phyloP scores from a whole-genome alignment of 2,113 vertebrate species.

The Numenius arquata region DNA sequence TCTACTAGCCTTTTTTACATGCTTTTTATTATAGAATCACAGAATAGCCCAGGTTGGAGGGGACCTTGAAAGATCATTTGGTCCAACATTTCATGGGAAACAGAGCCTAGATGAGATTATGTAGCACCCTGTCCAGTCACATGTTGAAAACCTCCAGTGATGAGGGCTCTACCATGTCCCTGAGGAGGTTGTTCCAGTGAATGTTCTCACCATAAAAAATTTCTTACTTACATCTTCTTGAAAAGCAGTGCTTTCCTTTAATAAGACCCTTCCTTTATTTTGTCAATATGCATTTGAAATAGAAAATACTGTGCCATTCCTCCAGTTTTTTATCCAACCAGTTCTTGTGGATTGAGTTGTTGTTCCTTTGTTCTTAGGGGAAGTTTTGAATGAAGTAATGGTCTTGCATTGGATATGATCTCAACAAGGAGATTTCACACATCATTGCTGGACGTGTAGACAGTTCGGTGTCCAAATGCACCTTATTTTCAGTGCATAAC shows the following conservation, averaged over 20 bases:
- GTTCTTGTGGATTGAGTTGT: neutral
- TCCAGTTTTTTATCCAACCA: neutral
- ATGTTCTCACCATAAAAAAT: neutral
- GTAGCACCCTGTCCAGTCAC: neutral
- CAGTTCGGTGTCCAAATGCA: neutral
- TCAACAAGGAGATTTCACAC: neutral
- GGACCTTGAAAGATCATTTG: neutral
- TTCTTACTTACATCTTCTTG: neutral
- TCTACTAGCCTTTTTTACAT: neutral
- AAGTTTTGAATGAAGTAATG: neutral
- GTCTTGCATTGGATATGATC: neutral
- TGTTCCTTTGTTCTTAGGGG: neutral
- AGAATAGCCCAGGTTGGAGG: neutral
- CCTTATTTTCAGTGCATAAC: neutral
- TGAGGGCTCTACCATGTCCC: fast-evolving
- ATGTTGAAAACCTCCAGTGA: neutral
- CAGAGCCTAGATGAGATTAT: neutral
- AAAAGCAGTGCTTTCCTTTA: neutral
- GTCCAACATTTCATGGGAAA: neutral
- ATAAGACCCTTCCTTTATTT: neutral
- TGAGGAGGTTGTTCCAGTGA: neutral
- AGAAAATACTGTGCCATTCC: neutral
- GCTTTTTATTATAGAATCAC: neutral
- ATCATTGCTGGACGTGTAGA: neutral
- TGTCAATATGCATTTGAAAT: neutral